Percentiles rank a stretch among this genome's conserved stretches.
These are phyloP conservation scores for Trissonchulus latispiculum DNA, from an alignment of 2,888 invertebrate genomes.

Conservation along the genomic window DNA sequence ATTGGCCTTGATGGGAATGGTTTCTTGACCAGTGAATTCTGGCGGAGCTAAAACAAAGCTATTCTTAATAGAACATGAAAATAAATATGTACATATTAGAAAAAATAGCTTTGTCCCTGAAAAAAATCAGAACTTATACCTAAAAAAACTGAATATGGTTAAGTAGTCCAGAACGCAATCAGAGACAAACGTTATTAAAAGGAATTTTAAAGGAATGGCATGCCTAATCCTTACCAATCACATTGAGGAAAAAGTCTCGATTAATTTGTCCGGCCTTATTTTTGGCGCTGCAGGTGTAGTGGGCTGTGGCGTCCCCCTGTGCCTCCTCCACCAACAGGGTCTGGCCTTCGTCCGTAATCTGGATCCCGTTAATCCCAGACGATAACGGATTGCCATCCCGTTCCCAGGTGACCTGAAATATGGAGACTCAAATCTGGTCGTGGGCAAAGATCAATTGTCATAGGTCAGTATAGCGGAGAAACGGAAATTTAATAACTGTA, in stretches of 20 bases:
- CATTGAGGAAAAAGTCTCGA: slow-evolving; percentile 39
- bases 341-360: slow-evolving; percentile 29
- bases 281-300: slow-evolving; percentile 35
- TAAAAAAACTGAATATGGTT: not conserved
- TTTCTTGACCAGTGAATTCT: slow-evolving; percentile 25
- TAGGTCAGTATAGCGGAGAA: too few species aligned
- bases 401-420: slow-evolving; percentile 40
- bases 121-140: too few species aligned
- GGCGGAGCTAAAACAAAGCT: slow-evolving; percentile 25
- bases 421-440: too few species aligned
- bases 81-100: too few species aligned
- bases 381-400: slow-evolving; percentile 40
- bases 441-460: too few species aligned
- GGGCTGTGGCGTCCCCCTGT: slow-evolving; percentile 23
- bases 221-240: slow-evolving; percentile 22
- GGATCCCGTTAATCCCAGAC: not conserved
- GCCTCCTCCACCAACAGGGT: slow-evolving; percentile 28
- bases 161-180: not conserved
- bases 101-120: too few species aligned
- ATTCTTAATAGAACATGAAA: too few species aligned
- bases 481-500: too few species aligned
- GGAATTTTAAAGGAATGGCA: too few species aligned
- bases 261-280: slow-evolving; percentile 36
- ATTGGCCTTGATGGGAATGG: slow-evolving; percentile 37
- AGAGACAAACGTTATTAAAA: too few species aligned